Evolutionary conservation across 2,797 vertebrate genomes (phyloP), one percentile per base, ranked within the genome.

Genomic region (Coreius guichenoti): DNA sequence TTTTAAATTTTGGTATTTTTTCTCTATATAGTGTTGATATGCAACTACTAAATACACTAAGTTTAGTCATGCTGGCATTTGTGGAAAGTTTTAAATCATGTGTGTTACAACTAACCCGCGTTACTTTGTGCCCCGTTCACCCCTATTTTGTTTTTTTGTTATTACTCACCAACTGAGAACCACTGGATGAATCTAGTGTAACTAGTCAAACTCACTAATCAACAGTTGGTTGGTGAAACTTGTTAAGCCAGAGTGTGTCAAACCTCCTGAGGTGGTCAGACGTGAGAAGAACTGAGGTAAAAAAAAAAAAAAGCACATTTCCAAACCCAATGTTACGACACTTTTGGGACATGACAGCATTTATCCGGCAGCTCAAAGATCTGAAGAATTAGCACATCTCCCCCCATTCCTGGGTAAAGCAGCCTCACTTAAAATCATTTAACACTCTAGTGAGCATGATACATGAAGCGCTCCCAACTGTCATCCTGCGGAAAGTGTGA

Each of bases 351-450:
- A 65, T 43, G 45, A 68, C 45, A 61, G 31, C 29, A 65, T 75
- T 87, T 82, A 84, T 31, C 19, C n/a, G 5, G 31, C 21, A 69
- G 31, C 8, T 16, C 5, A 16, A 77, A 56, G 13, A 76, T 45
- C 70, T 51, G 36, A 63, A n/a, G 80, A 75, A 69, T 63, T 26
- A 61, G 61, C 17, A 31, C 23, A 4, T 78, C 68, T 68, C 51
- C 82, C 43, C 6, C 23, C 51, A 36, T 36, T 67, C 49, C 17
- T 29, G 45, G 7, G 58, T 73, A 82, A 87, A 88, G 82, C n/a
- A 23, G 70, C n/a, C 33, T 85, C 39, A 65, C 84, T 83, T 76
- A 36, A 84, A 86, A 88, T 86, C 58, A 80, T 86, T 86, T 86
- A 84, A 87, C 68, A 84, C 80, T 79, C 74, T 67, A 85, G 39